Percentiles rank a stretch among this genome's conserved stretches.
These are phyloP conservation scores for Lethrus apterus DNA, from an alignment of 1,140 invertebrate species.

Conservation along the genomic window DNA sequence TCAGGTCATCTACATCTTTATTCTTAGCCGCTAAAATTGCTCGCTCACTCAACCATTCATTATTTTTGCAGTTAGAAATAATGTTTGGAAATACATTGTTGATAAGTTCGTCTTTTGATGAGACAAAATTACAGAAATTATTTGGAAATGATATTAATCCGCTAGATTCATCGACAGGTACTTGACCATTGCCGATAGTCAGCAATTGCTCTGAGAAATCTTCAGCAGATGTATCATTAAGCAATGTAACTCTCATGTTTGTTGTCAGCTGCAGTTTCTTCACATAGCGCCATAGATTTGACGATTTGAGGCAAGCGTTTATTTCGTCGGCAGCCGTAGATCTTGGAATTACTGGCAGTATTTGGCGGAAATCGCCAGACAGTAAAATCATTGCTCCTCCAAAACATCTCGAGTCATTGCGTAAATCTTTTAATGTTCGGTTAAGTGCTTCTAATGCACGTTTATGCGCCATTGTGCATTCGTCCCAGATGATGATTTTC, in stretches of 20 bases:
- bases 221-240: conserved; percentile 27
- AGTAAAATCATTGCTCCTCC: conserved; percentile 23
- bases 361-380: conserved; percentile 41
- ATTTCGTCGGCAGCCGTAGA: conserved; percentile 36
- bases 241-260: conserved; percentile 27
- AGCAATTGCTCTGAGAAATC: conserved; percentile 30
- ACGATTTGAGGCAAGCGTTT: too few relatives aligned
- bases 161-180: conserved; percentile 20
- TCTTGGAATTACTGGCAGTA: too few relatives aligned
- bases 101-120: conserved; percentile 33
- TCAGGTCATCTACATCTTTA: conserved; percentile 7
- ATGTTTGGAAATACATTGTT: conserved; percentile 24
- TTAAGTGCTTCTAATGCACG: conserved; percentile 36
- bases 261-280: conserved; percentile 31
- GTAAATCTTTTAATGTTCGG: conserved; percentile 36
- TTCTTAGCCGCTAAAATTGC: conserved; percentile 22
- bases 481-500: too few relatives aligned
- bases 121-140: conserved; percentile 34
- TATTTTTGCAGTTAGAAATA: conserved; percentile 7
- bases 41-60: conserved; percentile 19
- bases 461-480: too few relatives aligned
- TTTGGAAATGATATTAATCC: conserved; percentile 36
- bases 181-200: conserved; percentile 25
- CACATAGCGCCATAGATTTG: conserved; percentile 35
- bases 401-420: conserved; percentile 37